Percentiles rank a stretch among this genome's conserved stretches.
Evolutionary conservation across 2,113 vertebrate genomes (phyloP).

Genomic region (Dolichallabes microphthalmus): DNA sequence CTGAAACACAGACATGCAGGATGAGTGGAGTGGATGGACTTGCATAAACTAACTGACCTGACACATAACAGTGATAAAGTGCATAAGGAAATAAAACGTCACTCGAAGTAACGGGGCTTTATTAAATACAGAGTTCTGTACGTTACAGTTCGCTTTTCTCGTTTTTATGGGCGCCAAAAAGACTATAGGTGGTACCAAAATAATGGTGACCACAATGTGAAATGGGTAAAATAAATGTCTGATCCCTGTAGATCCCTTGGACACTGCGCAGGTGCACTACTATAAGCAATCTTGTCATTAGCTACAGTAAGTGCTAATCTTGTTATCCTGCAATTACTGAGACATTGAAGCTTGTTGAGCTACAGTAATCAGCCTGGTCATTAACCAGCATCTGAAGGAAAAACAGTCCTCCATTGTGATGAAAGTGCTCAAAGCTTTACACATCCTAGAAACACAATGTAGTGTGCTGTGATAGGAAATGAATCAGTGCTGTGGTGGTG

Average conservation of each 20-base stretch:
- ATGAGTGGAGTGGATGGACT: too few species aligned
- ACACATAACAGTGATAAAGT: not conserved
- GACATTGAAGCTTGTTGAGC: conserved; percentile 52
- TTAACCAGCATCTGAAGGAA: not conserved
- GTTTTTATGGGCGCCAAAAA: not conserved
- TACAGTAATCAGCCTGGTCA: conserved; percentile 17
- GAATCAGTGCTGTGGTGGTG: not conserved
- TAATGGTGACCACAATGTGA: not conserved
- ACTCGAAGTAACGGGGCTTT: not conserved
- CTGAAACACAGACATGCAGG: conserved; percentile 22
- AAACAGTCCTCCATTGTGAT: not conserved
- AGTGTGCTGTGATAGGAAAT: not conserved
- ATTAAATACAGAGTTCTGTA: not conserved
- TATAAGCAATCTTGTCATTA: conserved; percentile 60
- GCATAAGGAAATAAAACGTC: not conserved
- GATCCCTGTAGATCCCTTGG: conserved; percentile 21
- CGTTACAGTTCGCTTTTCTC: not conserved
- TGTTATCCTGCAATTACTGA: conserved; percentile 52
- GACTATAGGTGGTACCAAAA: conserved; percentile 10
- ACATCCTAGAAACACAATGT: not conserved
- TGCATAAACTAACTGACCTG: conserved; percentile 17
- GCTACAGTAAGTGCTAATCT: conserved; percentile 48
- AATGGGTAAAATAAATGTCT: conserved; percentile 6
- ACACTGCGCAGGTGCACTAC: conserved; percentile 43
- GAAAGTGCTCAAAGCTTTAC: not conserved